A percentile compares a stretch with the other conserved stretches of the same genome.
Conservation (phyloP, 2,113 vertebrate species). For the Lynx canadensis region DNA sequence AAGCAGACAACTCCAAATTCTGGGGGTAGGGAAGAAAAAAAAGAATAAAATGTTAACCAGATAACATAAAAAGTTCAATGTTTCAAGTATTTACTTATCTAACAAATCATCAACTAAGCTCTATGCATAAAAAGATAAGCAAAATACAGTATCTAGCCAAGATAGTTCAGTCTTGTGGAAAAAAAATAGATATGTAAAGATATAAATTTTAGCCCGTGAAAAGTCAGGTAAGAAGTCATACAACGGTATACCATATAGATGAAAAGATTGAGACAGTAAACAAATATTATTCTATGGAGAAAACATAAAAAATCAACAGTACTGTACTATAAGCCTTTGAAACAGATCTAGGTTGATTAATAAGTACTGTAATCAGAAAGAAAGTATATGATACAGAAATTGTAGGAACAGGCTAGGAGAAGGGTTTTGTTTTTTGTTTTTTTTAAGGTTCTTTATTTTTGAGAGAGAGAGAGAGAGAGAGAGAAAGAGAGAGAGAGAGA, state of each 20-base stretch:
- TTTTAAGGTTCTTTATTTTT: too few species aligned
- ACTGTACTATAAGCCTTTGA: background rate
- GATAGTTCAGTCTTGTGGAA: background rate
- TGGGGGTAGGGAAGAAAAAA: constrained; percentile 78
- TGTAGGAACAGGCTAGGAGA: background rate
- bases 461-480: too few species aligned
- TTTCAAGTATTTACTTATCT: constrained; percentile 27
- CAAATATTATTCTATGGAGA: background rate
- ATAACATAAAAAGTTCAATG: background rate
- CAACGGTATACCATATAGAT: accelerated
- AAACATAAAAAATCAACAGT: constrained; percentile 1
- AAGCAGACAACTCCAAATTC: constrained; percentile 92
- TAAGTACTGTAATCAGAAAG: background rate
- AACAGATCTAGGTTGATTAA: background rate
- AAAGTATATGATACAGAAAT: background rate
- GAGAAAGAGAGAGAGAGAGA: too few species aligned
- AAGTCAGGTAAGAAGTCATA: background rate
- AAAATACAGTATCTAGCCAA: background rate
- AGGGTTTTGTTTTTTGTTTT: background rate
- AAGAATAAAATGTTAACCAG: constrained; percentile 11
- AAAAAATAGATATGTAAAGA: background rate
- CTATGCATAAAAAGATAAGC: background rate
- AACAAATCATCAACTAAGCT: background rate
- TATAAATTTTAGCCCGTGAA: background rate
- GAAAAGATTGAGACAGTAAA: background rate